Conservation (phyloP, 2,797 vertebrate genomes). For the Coilia nasus region DNA sequence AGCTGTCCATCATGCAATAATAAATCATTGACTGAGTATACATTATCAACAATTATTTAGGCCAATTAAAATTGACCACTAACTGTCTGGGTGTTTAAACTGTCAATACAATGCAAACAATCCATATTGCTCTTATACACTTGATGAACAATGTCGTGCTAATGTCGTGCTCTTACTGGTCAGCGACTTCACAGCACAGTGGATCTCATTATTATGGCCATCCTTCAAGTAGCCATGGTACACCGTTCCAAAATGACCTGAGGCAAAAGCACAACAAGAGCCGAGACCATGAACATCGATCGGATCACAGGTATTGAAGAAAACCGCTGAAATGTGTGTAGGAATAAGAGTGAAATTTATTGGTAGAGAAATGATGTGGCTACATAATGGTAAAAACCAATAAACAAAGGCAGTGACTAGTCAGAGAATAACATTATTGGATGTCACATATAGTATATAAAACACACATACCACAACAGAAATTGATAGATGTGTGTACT, state of each 20-base stretch:
- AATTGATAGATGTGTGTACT: too few species aligned
- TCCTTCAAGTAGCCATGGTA: slow-evolving; percentile 91
- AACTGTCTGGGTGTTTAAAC: neutral
- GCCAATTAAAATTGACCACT: neutral
- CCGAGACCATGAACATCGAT: neutral
- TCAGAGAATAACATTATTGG: too few species aligned
- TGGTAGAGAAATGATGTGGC: neutral
- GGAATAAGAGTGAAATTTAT: neutral
- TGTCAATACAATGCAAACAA: neutral
- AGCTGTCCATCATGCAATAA: neutral
- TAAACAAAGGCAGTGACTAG: neutral
- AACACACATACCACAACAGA: too few species aligned
- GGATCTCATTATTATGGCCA: slow-evolving; percentile 77
- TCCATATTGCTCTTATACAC: neutral
- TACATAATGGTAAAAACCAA: too few species aligned
- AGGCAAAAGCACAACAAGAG: slow-evolving; percentile 5
- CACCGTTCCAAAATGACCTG: slow-evolving; percentile 96
- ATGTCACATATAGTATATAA: too few species aligned
- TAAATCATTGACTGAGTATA: neutral
- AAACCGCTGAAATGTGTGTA: neutral
- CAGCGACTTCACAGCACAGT: slow-evolving; percentile 95
- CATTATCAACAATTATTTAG: too few species aligned
- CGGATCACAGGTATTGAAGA: neutral
- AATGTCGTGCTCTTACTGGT: slow-evolving; percentile 81
- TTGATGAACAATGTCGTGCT: neutral